These are phyloP conservation scores for Hydropotes inermis DNA, from an alignment of 2,113 vertebrate species.

Conservation along the genomic window DNA sequence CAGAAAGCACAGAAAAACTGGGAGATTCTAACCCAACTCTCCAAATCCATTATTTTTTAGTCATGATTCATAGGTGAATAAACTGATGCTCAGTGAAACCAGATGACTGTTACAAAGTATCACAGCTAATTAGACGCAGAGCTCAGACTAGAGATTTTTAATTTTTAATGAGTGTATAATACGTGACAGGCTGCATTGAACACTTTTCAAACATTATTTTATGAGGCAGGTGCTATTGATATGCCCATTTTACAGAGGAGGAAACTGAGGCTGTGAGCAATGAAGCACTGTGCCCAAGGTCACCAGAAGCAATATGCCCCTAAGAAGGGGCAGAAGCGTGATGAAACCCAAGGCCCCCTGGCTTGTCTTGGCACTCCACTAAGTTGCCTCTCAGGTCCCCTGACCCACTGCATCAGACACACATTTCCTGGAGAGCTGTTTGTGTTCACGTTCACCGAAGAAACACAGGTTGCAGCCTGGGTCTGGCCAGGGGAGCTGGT, in stretches of 20 bases:
- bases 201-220: not conserved
- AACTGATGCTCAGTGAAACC: not conserved
- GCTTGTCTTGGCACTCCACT: not conserved
- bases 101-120: not conserved
- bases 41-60: not conserved
- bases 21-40: not conserved
- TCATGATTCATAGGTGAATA: not conserved
- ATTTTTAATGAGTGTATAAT: not conserved
- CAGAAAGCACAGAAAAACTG: not conserved
- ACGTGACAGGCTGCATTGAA: not conserved
- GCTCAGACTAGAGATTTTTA: not conserved
- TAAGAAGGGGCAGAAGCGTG: not conserved
- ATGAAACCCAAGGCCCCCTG: not conserved
- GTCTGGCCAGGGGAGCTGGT: not conserved
- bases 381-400: not conserved
- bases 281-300: not conserved
- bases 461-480: not conserved
- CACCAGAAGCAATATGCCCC: not conserved
- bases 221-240: not conserved
- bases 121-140: not conserved
- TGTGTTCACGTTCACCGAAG: rapidly evolving
- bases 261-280: not conserved
- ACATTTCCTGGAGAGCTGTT: not conserved
- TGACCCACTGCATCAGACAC: not conserved
- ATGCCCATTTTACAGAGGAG: not conserved